These are phyloP conservation scores for Pseudomyrmex gracilis DNA, from an alignment of 1,140 invertebrate genomes.

Conservation along the genomic window DNA sequence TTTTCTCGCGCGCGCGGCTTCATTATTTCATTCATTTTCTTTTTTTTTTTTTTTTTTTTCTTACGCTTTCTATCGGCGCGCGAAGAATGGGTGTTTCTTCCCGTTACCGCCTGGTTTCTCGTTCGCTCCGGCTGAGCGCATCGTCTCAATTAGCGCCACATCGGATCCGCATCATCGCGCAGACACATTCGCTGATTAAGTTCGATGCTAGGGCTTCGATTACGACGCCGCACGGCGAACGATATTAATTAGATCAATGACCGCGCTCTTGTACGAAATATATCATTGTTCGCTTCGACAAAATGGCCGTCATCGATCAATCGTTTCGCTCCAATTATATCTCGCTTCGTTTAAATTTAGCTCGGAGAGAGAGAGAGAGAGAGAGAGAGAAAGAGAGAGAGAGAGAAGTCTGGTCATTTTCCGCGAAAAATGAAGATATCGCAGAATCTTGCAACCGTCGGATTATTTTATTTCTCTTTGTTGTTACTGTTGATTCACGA, in stretches of 20 bases:
- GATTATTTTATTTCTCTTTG: neutral
- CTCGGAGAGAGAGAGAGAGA: neutral
- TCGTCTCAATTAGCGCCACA: slow-evolving; percentile 38
- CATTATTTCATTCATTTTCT: slow-evolving; percentile 25
- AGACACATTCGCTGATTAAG: slow-evolving; percentile 55
- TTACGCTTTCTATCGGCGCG: neutral
- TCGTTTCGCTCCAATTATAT: slow-evolving; percentile 42
- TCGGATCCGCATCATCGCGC: slow-evolving; percentile 43
- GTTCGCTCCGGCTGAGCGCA: neutral
- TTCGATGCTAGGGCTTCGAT: slow-evolving; percentile 18
- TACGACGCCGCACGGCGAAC: slow-evolving; percentile 9
- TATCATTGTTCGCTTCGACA: slow-evolving; percentile 35
- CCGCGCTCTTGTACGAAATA: slow-evolving; percentile 42
- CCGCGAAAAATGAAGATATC: neutral
- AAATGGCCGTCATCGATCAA: slow-evolving; percentile 41
- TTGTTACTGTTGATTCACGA: no score
- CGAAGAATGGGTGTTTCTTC: slow-evolving; percentile 1
- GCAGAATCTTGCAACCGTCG: neutral
- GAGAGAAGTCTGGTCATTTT: no score
- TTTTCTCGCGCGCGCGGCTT: neutral
- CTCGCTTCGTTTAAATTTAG: slow-evolving; percentile 24
- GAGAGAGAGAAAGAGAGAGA: no score
- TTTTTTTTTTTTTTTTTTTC: slow-evolving; percentile 6
- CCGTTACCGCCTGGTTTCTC: neutral
- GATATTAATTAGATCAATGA: slow-evolving; percentile 58